Conservation (phyloP, 2,113 vertebrate genomes). For the Daphoenositta chrysoptera region DNA sequence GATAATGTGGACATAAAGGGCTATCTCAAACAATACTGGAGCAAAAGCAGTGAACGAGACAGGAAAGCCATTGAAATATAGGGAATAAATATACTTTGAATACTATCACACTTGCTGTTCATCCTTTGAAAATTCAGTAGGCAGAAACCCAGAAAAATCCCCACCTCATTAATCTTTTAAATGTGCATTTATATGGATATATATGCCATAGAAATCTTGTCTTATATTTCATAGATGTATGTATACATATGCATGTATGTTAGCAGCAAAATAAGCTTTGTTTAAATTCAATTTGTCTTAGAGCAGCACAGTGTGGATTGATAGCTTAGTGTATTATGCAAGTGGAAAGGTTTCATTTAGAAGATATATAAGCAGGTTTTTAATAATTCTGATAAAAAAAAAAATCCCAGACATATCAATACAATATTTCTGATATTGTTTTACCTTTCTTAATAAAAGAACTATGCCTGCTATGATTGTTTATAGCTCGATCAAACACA, state of each 20-base stretch:
- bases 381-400: not conserved
- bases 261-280: not conserved
- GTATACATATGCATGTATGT: not conserved
- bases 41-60: not conserved
- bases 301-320: not conserved
- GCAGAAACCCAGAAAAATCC: not conserved
- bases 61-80: not conserved
- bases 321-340: not conserved
- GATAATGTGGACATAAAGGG: not conserved
- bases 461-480: not conserved
- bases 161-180: not conserved
- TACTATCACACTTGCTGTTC: not conserved
- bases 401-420: not conserved
- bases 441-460: not conserved
- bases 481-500: not conserved
- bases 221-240: not conserved
- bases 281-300: not conserved
- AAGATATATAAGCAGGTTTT: not conserved
- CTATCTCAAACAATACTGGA: not conserved
- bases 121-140: not conserved
- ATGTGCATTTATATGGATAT: not conserved
- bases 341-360: not conserved
- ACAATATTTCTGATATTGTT: not conserved
- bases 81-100: not conserved
- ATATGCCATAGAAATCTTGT: not conserved